These are phyloP conservation scores for Cyrtorhinus lividipennis DNA, from an alignment of 1,140 invertebrate species.

Conservation along the genomic window DNA sequence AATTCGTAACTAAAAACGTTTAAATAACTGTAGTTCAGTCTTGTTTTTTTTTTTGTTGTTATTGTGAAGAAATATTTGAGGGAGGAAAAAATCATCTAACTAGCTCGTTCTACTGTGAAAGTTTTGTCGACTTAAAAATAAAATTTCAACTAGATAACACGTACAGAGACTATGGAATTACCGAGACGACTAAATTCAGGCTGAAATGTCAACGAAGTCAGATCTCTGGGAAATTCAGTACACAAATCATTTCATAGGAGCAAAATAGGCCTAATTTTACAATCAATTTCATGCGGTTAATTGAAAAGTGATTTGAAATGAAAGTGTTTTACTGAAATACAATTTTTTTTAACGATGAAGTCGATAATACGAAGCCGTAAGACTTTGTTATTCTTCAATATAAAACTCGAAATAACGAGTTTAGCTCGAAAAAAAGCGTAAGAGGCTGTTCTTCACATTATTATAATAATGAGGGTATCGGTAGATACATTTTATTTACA, in stretches of 20 bases:
- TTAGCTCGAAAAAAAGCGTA: too few species aligned
- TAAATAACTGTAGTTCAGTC: not conserved
- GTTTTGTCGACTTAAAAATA: too few species aligned
- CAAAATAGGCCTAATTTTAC: too few species aligned
- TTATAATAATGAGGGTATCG: not conserved
- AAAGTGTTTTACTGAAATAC: not conserved
- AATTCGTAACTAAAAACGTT: not conserved
- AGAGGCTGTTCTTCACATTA: too few species aligned
- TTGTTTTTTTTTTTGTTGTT: not conserved
- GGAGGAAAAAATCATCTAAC: not conserved
- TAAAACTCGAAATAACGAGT: not conserved
- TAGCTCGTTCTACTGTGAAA: not conserved
- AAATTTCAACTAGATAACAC: too few species aligned
- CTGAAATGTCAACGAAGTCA: not conserved
- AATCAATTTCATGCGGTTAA: too few species aligned
- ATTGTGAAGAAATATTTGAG: not conserved
- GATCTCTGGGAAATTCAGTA: too few species aligned
- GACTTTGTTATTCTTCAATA: not conserved
- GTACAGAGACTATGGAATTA: too few species aligned
- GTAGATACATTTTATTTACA: not conserved
- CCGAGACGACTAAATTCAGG: not conserved
- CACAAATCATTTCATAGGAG: too few species aligned
- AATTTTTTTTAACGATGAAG: not conserved
- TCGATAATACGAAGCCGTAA: not conserved
- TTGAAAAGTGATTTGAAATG: not conserved